Evolutionary conservation across 1,140 invertebrate species (phyloP).

Genomic region (Drosophila insularis): DNA sequence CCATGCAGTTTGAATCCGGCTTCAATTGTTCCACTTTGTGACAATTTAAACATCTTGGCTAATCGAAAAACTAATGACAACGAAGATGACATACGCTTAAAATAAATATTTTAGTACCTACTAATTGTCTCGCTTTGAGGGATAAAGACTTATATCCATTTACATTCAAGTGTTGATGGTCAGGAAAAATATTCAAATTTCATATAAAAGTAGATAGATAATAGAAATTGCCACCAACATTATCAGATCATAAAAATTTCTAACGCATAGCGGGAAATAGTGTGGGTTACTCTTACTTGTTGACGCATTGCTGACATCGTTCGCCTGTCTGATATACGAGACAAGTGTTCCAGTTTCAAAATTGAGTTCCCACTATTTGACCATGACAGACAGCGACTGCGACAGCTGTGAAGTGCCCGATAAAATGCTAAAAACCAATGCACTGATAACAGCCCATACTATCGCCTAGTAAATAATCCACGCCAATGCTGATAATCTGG

Average conservation of each 20-base stretch:
- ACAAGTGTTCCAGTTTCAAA: conserved; percentile 35
- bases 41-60: conserved; percentile 46
- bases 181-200: no score
- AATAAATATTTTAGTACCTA: background rate
- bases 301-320: conserved; percentile 36
- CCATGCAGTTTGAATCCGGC: conserved; percentile 59
- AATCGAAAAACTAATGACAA: background rate
- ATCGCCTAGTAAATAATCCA: conserved; percentile 8
- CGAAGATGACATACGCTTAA: background rate
- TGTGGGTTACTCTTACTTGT: conserved; percentile 48
- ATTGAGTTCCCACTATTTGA: conserved; percentile 5
- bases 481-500: background rate
- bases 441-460: conserved; percentile 10
- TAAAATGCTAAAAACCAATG: background rate
- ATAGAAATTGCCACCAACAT: background rate
- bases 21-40: conserved; percentile 73
- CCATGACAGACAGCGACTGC: conserved; percentile 3
- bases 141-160: no score
- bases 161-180: no score
- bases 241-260: conserved; percentile 22
- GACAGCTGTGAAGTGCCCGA: conserved; percentile 9
- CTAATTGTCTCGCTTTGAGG: background rate
- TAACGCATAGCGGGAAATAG: background rate
- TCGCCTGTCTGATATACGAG: conserved; percentile 28
- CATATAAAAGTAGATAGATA: background rate